A percentile compares a stretch with the other conserved stretches of the same genome.
phyloP scores from a whole-genome alignment of 2,888 invertebrate genomes.

The Cataglyphis rosenhaueri region DNA sequence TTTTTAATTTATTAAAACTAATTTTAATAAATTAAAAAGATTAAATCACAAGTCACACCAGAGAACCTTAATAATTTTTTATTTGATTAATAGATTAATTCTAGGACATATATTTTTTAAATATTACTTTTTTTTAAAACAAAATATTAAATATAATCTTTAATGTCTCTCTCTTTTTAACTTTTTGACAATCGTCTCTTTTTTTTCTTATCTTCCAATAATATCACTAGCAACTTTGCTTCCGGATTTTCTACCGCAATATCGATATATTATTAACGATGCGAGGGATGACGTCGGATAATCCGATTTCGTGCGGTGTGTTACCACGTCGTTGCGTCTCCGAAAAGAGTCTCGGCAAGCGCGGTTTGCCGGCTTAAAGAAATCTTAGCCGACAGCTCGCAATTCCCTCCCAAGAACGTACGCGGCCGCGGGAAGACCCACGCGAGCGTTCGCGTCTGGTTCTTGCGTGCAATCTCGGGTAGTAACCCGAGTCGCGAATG shows the following conservation, averaged over 20 bases:
- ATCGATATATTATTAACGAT: slow-evolving; percentile 30
- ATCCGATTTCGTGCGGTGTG: slow-evolving; percentile 32
- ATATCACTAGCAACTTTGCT: slow-evolving; percentile 10
- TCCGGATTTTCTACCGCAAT: slow-evolving; percentile 27
- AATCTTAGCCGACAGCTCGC: slow-evolving; percentile 65
- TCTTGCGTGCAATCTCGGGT: slow-evolving; percentile 58
- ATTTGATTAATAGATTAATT: not conserved
- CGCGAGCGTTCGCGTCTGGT: slow-evolving; percentile 56
- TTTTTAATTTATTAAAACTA: no score
- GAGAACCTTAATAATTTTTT: no score
- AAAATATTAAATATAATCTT: not conserved
- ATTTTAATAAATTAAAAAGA: not conserved
- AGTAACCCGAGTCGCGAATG: slow-evolving; percentile 62
- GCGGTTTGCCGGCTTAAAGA: slow-evolving; percentile 58
- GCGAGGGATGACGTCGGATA: not conserved
- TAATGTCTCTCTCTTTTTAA: not conserved
- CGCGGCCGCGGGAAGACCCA: slow-evolving; percentile 63
- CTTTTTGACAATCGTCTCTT: not conserved
- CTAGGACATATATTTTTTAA: not conserved
- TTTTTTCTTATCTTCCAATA: not conserved
- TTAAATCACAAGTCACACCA: not conserved
- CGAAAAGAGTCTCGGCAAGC: slow-evolving; percentile 12
- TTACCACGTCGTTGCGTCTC: not conserved
- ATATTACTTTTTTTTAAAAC: no score
- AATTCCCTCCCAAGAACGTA: slow-evolving; percentile 44